A percentile compares a stretch with the other conserved stretches of the same genome.
phyloP scores from a whole-genome alignment of 2,797 vertebrate species.

The Platalea minor region DNA sequence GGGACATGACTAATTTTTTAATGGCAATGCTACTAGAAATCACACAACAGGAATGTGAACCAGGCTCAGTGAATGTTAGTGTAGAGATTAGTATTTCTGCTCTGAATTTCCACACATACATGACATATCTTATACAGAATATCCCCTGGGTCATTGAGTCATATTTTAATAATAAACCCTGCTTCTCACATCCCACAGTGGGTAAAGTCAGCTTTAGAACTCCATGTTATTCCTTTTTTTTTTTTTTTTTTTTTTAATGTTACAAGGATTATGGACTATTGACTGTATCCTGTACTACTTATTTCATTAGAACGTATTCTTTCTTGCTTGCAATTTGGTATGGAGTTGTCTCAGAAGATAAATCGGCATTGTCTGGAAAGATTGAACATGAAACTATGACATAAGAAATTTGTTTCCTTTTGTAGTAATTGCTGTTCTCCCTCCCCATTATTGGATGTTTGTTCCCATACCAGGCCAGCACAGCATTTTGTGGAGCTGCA shows the following conservation, averaged over 20 bases:
- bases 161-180: conserved; percentile 8
- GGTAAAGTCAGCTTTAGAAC: not conserved
- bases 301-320: not conserved
- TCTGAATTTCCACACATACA: conserved; percentile 5
- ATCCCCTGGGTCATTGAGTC: conserved; percentile 6
- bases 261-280: not conserved
- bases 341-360: not conserved
- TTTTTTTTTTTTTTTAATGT: not conserved
- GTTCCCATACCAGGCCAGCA: not conserved
- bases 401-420: not conserved
- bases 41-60: not conserved
- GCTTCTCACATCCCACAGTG: not conserved
- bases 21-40: not conserved
- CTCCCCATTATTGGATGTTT: not conserved
- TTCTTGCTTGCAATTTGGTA: not conserved
- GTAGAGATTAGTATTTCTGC: not conserved
- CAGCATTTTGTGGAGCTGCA: not conserved
- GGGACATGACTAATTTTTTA: conserved; percentile 37
- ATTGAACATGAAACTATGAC: not conserved
- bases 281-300: not conserved
- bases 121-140: not conserved
- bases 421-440: not conserved
- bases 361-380: not conserved
- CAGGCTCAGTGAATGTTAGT: not conserved
- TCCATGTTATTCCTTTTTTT: not conserved